Percentiles rank a stretch among this genome's conserved stretches.
phyloP scores from a whole-genome alignment of 92 coral and sea anemone genomes.

The Umimayanthus kanabou region DNA sequence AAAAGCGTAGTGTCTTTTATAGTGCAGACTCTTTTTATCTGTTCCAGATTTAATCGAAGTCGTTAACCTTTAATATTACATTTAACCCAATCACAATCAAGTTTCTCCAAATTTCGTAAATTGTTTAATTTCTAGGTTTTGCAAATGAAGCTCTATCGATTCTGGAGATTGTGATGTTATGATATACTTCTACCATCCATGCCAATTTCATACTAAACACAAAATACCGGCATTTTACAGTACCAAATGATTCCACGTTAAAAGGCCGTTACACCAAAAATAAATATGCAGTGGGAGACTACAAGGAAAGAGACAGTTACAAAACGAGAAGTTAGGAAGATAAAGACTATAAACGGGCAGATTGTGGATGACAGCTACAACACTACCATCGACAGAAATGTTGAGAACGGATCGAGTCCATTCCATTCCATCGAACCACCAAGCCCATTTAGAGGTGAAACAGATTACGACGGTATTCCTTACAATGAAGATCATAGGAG shows the following conservation, averaged over 20 bases:
- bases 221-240: constrained; percentile 17
- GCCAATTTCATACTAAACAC: not conserved
- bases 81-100: not conserved
- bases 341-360: constrained; percentile 24
- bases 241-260: constrained; percentile 9
- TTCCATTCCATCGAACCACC: constrained; percentile 16
- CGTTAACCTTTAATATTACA: not conserved
- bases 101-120: not conserved
- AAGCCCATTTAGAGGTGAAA: not conserved
- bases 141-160: not conserved
- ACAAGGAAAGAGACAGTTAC: constrained; percentile 33
- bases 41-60: not conserved
- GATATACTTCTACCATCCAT: too few species aligned
- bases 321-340: constrained; percentile 29
- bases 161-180: not conserved
- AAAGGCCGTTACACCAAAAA: not conserved
- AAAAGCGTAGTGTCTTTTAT: not conserved
- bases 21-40: not conserved
- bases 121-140: not conserved
- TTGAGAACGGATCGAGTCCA: constrained; percentile 19
- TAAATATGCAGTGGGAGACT: constrained; percentile 33
- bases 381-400: constrained; percentile 9
- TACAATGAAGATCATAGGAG: not conserved
- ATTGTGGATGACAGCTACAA: constrained; percentile 27
- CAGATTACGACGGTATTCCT: not conserved